phyloP scores from a whole-genome alignment of 1,140 invertebrate genomes.

The Magallana gigas region DNA sequence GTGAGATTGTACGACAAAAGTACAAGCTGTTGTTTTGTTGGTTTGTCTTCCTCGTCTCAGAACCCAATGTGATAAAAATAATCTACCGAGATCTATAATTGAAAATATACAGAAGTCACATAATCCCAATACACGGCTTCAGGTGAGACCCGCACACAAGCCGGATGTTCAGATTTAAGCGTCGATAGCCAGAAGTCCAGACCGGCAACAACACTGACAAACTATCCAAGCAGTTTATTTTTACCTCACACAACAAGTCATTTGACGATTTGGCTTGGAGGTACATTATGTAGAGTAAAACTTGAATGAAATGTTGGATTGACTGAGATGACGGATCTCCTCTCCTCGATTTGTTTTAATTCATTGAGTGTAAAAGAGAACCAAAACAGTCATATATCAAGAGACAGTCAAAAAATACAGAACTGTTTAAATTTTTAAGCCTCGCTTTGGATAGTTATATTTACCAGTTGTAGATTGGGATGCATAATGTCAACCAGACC shows the following conservation, averaged over 20 bases:
- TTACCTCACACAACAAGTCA: background rate
- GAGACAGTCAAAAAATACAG: too few species aligned
- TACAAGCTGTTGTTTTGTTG: background rate
- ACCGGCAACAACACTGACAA: background rate
- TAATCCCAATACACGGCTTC: constrained; percentile 1
- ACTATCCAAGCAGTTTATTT: background rate
- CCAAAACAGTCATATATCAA: background rate
- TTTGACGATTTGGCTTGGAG: background rate
- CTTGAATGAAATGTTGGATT: background rate
- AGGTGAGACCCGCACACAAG: background rate
- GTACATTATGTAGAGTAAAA: background rate
- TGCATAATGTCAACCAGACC: too few species aligned
- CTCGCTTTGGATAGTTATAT: too few species aligned
- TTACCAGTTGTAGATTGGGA: too few species aligned
- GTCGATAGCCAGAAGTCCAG: background rate
- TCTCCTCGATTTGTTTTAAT: background rate
- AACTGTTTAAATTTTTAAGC: too few species aligned
- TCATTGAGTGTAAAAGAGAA: background rate
- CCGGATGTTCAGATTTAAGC: constrained; percentile 11
- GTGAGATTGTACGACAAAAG: background rate
- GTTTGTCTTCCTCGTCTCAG: background rate
- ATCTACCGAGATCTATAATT: constrained; percentile 30
- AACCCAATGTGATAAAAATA: constrained; percentile 15
- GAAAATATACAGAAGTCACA: background rate
- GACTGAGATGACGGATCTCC: background rate